Base-by-base conservation (phyloP, 64 coral and sea anemone species). In the Montipora efflorescens region DNA sequence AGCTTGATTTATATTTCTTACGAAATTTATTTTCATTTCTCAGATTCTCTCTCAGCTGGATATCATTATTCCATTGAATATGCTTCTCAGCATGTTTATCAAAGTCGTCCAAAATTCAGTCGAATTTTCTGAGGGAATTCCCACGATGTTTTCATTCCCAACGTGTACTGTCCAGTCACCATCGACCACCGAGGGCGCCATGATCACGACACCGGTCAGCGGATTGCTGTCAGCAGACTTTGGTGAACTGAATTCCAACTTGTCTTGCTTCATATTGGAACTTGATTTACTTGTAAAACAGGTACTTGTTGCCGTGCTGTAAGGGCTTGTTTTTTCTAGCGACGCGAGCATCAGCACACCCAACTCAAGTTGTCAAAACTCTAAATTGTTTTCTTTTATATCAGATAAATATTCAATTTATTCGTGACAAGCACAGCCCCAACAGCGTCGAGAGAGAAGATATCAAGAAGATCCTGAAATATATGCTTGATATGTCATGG, bases 201-300 rank as follows among this genome's bases (percentile, higher is more conserved):
- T 77, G 10, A 62, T 79, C 6, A 67, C 66, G 22, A 91, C 96
- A 21, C 93, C 89, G 43, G 71, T 90, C 75, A 95, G 90, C 28
- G 94, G 51, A 15, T 22, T 22, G 10, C 23, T 87, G 79, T 91
- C 84, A 57, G 91, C 78, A 15, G 95, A 96, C 58, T 71, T 98
- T 14, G 85, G 57, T 14, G 96, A 92, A 75, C 67, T 91, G 13
- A 94, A 87, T 73, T 94, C 96, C 3, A 98, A 94, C 21, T 19
- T 99, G 75, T 96, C 98, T 10, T 96, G 92, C 19, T 96, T 99
- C 46, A 99, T 99, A 59, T 90, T 99, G 87, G 96, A 96, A 95
- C 59, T 99, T n/a, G 98, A 99, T 67, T 92, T 99, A 79, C 79
- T 99, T 79, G 98, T 96, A 23, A 99, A 96, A 85, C 98, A 99